Evolutionary conservation across 2,888 invertebrate genomes (phyloP).

Genomic region (Phasia obesa): DNA sequence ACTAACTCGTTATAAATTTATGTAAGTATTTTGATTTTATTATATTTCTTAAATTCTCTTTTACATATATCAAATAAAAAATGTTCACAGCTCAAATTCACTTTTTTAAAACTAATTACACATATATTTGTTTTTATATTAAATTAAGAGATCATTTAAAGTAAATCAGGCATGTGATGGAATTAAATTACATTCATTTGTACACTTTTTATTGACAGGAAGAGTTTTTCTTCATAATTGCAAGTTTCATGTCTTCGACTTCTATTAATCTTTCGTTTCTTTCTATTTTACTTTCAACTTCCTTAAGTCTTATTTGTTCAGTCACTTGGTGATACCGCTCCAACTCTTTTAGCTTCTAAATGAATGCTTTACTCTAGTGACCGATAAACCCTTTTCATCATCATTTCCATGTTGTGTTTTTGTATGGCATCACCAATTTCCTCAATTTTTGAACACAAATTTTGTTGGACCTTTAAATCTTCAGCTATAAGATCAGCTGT

Average conservation of each 20-base stretch:
- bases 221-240: too few relatives aligned
- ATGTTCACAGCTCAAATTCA: conserved; percentile 1
- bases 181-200: background rate
- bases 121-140: conserved; percentile 3
- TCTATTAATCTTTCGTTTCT: background rate
- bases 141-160: conserved; percentile 1
- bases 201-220: background rate
- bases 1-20: background rate
- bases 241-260: background rate
- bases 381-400: background rate
- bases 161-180: too few relatives aligned
- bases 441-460: background rate
- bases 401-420: background rate
- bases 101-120: conserved; percentile 1
- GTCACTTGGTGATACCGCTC: background rate
- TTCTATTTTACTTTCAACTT: conserved; percentile 3
- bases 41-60: background rate
- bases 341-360: conserved; percentile 1
- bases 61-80: background rate
- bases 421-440: background rate
- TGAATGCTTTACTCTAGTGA: too few relatives aligned
- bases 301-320: conserved; percentile 7
- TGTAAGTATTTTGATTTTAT: background rate
- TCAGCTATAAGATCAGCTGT: background rate
- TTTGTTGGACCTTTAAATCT: background rate